Percentiles rank a stretch among this genome's conserved stretches.
Conservation (phyloP, 2,888 invertebrate genomes). For the Ptychoptera albimana region DNA sequence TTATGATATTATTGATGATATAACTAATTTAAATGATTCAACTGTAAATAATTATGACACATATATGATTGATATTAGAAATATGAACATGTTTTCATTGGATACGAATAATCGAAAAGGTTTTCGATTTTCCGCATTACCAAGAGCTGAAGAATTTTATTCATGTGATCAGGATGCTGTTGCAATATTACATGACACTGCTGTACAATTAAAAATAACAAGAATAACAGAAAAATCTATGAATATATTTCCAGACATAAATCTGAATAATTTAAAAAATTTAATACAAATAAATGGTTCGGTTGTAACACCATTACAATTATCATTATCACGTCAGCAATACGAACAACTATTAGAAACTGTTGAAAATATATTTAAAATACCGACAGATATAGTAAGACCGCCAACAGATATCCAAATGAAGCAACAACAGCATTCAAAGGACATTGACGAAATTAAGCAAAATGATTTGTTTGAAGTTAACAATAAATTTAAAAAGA, state of each 20-base stretch:
- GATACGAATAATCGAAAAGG: slow-evolving; percentile 38
- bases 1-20: slow-evolving; percentile 3
- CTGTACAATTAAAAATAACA: slow-evolving; percentile 52
- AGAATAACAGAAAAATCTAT: slow-evolving; percentile 20
- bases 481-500: slow-evolving; percentile 5
- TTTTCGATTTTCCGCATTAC: slow-evolving; percentile 22
- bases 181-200: slow-evolving; percentile 80
- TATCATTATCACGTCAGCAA: slow-evolving; percentile 71
- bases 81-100: slow-evolving; percentile 76
- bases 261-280: background rate
- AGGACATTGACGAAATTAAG: slow-evolving; percentile 8
- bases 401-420: slow-evolving; percentile 14
- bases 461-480: slow-evolving; percentile 5
- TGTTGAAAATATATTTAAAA: slow-evolving; percentile 24
- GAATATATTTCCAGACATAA: background rate
- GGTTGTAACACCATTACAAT: slow-evolving; percentile 69
- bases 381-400: slow-evolving; percentile 15
- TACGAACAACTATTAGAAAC: slow-evolving; percentile 82
- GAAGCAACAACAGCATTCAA: slow-evolving; percentile 22
- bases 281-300: slow-evolving; percentile 50
- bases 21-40: background rate
- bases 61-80: slow-evolving; percentile 57
- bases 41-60: slow-evolving; percentile 13
- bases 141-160: slow-evolving; percentile 53
- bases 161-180: slow-evolving; percentile 56